phyloP scores from a whole-genome alignment of 2,888 invertebrate genomes.

The Brassicogethes aeneus region DNA sequence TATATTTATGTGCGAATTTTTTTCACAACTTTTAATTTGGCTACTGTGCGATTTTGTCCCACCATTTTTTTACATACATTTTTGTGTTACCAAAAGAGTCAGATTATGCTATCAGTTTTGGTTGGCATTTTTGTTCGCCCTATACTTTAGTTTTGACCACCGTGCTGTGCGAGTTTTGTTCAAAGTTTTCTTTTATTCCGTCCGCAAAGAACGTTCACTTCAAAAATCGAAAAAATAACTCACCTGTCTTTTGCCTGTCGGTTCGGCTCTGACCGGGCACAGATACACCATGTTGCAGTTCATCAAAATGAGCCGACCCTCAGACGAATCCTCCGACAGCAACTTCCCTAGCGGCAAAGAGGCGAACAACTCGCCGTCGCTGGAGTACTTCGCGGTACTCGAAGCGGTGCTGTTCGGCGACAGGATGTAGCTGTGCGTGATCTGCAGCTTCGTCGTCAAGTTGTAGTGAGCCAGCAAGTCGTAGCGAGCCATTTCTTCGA shows the following conservation, averaged over 20 bases:
- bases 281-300: conserved; percentile 60
- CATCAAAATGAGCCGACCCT: conserved; percentile 67
- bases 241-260: conserved; percentile 8
- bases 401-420: conserved; percentile 59
- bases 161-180: no score
- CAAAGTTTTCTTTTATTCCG: no score
- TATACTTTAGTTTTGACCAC: no score
- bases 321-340: conserved; percentile 73
- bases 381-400: conserved; percentile 66
- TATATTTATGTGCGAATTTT: no score
- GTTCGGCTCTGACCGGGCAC: conserved; percentile 24
- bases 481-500: conserved; percentile 69
- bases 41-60: no score
- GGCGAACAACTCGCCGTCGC: conserved; percentile 68
- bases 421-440: conserved; percentile 60
- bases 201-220: background rate
- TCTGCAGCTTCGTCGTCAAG: conserved; percentile 53
- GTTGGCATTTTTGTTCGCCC: no score
- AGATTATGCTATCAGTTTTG: no score
- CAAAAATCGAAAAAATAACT: background rate
- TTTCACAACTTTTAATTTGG: no score
- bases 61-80: no score
- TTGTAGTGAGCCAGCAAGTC: conserved; percentile 60
- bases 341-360: conserved; percentile 61
- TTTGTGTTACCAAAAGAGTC: no score